Evolutionary conservation across 1,140 invertebrate genomes (phyloP), one percentile per base, ranked within the genome.

Genomic region (Nilaparvata lugens): DNA sequence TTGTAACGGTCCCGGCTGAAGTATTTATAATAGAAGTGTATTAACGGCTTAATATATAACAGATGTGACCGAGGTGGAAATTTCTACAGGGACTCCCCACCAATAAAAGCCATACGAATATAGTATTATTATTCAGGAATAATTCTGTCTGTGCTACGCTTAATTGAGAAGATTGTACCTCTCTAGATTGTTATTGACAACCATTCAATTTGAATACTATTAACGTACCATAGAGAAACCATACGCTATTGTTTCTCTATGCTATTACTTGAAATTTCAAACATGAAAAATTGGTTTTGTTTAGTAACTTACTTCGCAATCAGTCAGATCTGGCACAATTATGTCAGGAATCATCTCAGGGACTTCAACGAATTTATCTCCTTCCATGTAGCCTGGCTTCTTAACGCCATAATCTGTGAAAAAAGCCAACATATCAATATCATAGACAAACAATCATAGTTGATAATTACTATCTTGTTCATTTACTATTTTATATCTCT

Each of bases 261-360:
- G n/a, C n/a, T n/a, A n/a, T n/a, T n/a, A n/a, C n/a, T n/a, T n/a
- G 3, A 28, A 28, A 7, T 18, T 58, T 57, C 16, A 62, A 53
- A n/a, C 38, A 19, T 48, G 9, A 63, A 16, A 14, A 14, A 21
- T 43, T 54, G 28, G 31, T 4, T 21, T 53, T 55, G 3, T 28
- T 21, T 11, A 31, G 21, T 56, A 51, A 60, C 70, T 66, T 74
- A 83, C 82, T 65, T 85, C 73, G 69, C 81, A 92, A 62, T 78
- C 83, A 65, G 80, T 85, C 4, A 98, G 74, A 72, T 96, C 84
- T 1, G 95, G 95, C 16, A 97, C 94, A 62, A 98, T 84, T 14
- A 97, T 69, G 71, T 97, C 88, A 11, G 94, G 93, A 63, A 95
- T 84, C 84, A 88, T 92, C 81, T 97, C 94, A n/a, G 86, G 85